phyloP scores from a whole-genome alignment of 2,888 invertebrate species.

The Amphipyra tragopoginis region DNA sequence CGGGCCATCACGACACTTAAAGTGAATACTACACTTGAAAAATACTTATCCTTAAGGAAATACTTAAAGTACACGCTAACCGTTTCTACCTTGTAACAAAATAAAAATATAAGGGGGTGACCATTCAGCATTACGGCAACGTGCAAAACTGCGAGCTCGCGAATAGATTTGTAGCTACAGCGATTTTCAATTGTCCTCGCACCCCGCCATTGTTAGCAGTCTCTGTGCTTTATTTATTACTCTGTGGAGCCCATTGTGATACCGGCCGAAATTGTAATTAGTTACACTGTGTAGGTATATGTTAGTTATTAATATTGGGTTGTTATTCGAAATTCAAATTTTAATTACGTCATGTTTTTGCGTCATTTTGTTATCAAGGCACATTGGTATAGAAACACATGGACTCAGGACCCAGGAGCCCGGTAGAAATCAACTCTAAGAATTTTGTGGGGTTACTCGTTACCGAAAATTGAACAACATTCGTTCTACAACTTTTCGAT shows the following conservation, averaged over 20 bases:
- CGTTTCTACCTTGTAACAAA: conserved; percentile 15
- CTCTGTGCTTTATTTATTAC: conserved; percentile 55
- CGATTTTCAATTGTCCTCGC: conserved; percentile 61
- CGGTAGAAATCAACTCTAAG: too few species aligned
- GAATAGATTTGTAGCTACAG: conserved; percentile 62
- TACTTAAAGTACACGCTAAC: background rate
- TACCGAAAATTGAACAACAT: too few species aligned
- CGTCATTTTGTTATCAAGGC: background rate
- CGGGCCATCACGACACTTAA: too few species aligned
- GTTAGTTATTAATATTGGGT: conserved; percentile 6
- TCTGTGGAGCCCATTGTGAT: conserved; percentile 45
- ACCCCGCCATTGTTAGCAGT: conserved; percentile 48
- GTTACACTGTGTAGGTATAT: conserved; percentile 26
- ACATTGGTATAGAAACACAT: too few species aligned
- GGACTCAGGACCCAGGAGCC: too few species aligned
- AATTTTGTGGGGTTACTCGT: too few species aligned
- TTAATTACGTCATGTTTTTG: background rate
- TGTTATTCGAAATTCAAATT: background rate
- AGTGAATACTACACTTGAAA: too few species aligned
- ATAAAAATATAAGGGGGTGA: conserved; percentile 45
- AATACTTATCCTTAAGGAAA: too few species aligned
- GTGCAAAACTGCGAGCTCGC: conserved; percentile 54
- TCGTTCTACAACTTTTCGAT: too few species aligned
- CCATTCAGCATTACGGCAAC: conserved; percentile 41
- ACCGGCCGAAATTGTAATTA: conserved; percentile 43